These are phyloP conservation scores for Pholis gunnellus DNA, from an alignment of 2,113 vertebrate genomes.

Conservation along the genomic window DNA sequence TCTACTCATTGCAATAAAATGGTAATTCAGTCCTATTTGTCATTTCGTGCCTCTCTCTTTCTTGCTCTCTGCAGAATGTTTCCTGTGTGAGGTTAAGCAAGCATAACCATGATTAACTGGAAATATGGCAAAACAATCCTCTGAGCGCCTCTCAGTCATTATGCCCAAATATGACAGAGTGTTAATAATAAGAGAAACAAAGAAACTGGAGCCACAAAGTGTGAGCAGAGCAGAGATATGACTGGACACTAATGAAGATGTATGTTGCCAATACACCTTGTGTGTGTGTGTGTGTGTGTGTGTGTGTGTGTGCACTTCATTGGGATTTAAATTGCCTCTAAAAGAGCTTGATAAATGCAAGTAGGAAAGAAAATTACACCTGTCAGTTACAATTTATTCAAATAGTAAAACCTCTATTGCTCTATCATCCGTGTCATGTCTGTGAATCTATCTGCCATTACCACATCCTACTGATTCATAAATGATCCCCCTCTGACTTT, in stretches of 20 bases:
- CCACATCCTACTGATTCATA: constrained; percentile 51
- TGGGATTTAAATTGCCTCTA: constrained; percentile 63
- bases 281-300: background rate
- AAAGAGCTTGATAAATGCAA: constrained; percentile 67
- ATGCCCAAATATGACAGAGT: constrained; percentile 68
- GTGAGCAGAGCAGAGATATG: constrained; percentile 62
- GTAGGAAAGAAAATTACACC: constrained; percentile 57
- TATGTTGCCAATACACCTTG: constrained; percentile 69
- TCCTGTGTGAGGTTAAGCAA: constrained; percentile 55
- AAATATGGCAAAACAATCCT: constrained; percentile 62
- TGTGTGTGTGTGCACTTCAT: constrained; percentile 35
- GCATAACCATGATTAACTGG: constrained; percentile 59
- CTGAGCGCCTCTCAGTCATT: constrained; percentile 58
- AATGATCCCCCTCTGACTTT: constrained; percentile 25
- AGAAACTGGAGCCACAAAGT: constrained; percentile 49
- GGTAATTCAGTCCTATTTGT: constrained; percentile 58
- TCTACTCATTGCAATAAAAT: constrained; percentile 60
- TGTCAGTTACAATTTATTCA: constrained; percentile 72
- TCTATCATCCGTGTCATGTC: constrained; percentile 63
- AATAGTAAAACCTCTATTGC: constrained; percentile 62
- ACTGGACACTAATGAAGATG: constrained; percentile 76
- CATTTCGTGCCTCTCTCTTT: background rate
- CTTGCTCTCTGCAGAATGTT: constrained; percentile 15
- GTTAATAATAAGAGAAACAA: constrained; percentile 59
- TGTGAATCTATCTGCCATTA: constrained; percentile 50